Evolutionary conservation across 2,888 invertebrate species (phyloP), one percentile per base, ranked within the genome.

Genomic region (Standfussiana lucernea): DNA sequence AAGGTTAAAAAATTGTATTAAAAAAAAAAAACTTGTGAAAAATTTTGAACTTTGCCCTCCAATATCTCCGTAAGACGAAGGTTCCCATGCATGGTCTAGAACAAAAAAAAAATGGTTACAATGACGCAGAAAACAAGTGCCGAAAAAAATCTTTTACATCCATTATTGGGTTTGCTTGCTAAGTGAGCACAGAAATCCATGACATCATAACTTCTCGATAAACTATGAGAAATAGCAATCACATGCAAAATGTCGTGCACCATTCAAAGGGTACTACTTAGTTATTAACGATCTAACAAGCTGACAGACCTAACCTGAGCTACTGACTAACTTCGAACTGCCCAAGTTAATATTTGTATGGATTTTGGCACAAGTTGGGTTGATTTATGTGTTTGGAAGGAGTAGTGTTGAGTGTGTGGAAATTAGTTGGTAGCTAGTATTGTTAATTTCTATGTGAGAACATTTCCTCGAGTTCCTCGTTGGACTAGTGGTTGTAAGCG

Each of bases 271-370:
- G 18, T 64, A 40, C 15, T 15, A n/a, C n/a, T n/a, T n/a, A 40
- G 40, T 40, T 64, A 64, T 64, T 64, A 64, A 64, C 64, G 40
- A 40, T 40, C n/a, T n/a, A n/a, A 64, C 64, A 64, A 40, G 40
- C 40, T 64, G 40, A 40, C 64, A 40, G n/a, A 18, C 15, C 37
- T n/a, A n/a, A 62, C 62, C 40, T 40, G n/a, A 64, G 24, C 15
- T 64, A 21, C 8, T 21, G 35, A n/a, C n/a, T 64, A 40, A 64
- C 40, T 64, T 64, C 18, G 28, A 64, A 64, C 40, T 64, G n/a
- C 15, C n/a, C 0, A 64, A 64, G 40, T 64, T 64, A 10, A 40
- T 40, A 64, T 64, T 64, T 64, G 40, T 64, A 64, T 64, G 42
- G 40, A n/a, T 35, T 40, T 18, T 6, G 18, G 40, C 13, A 28